phyloP scores from a whole-genome alignment of 2,888 invertebrate species.

The Phania funesta region DNA sequence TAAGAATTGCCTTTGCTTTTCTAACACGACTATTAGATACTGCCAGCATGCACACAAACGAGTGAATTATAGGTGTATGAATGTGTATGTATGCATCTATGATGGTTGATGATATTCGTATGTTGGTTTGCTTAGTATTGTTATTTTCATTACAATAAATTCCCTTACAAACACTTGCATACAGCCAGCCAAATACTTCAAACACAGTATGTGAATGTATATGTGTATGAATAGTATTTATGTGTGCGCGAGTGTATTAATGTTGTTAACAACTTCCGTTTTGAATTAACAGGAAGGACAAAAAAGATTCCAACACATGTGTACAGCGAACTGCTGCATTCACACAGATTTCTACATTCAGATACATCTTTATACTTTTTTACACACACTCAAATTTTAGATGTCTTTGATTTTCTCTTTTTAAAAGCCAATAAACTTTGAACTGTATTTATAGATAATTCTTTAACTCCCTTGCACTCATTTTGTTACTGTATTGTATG shows the following conservation, averaged over 20 bases:
- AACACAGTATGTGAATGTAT: neutral
- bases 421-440: conserved; percentile 62
- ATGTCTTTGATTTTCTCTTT: conserved; percentile 28
- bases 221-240: too few species aligned
- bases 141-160: conserved; percentile 21
- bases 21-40: too few species aligned
- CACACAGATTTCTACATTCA: neutral
- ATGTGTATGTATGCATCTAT: neutral
- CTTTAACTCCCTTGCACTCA: neutral
- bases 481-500: neutral
- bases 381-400: neutral
- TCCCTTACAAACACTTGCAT: neutral
- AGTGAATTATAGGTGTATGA: too few species aligned
- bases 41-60: too few species aligned
- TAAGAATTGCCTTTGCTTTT: too few species aligned
- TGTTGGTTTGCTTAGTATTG: neutral
- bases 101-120: neutral
- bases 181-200: neutral
- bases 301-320: neutral
- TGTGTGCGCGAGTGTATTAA: neutral
- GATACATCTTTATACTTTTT: neutral
- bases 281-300: conserved; percentile 33
- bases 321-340: conserved; percentile 4
- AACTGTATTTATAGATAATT: conserved; percentile 42
- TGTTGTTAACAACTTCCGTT: conserved; percentile 49